Base-by-base conservation (phyloP, 1,140 invertebrate genomes). In the Lanistes nyassanus region DNA sequence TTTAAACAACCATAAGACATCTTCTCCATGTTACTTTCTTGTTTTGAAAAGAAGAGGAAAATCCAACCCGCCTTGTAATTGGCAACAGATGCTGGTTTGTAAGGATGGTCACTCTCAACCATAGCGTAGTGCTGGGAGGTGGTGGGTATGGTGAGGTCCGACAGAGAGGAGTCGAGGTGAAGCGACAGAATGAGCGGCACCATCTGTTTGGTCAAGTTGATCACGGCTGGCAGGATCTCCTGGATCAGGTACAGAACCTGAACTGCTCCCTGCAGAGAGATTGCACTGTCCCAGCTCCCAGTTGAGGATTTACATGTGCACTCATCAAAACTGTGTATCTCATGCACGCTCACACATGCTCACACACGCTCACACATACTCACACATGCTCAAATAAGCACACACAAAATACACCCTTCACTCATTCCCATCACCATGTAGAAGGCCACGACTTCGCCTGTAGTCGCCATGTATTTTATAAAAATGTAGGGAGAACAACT, bases 81-180 rank as follows among this genome's bases (percentile, higher is more conserved):
- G 53, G 93, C 93, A 21, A 98, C 94, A 66, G 93, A 93, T 5
- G 96, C 94, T 55, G 95, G 94, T 89, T 96, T 96, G 89, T 99
- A 99, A 0, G 97, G 98, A 91, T 99, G 98, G 51, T 97, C 96
- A 88, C 96, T 98, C 90, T 99, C 97, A 13, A 98, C 92, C 91
- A 96, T 93, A 16, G 96, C 94, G 86, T 97, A 97, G 90, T 97
- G 95, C 39, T 85, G 84, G 37, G 94, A 94, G 0, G 94, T 95
- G 23, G 76, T 76, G 42, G 81, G 74, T 37, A 76, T 80, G 36
- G 60, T 75, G 65, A 67, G 21, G 47, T 82, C 79, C 34, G 73
- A 55, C 64, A 76, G 76, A 16, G 76, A 53, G 23, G 65, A 53
- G 23, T 73, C 72, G 23, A 72, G 67, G 53, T 55, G 60, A n/a